phyloP scores from a whole-genome alignment of 2,888 invertebrate species.

The Aphodius granarius region DNA sequence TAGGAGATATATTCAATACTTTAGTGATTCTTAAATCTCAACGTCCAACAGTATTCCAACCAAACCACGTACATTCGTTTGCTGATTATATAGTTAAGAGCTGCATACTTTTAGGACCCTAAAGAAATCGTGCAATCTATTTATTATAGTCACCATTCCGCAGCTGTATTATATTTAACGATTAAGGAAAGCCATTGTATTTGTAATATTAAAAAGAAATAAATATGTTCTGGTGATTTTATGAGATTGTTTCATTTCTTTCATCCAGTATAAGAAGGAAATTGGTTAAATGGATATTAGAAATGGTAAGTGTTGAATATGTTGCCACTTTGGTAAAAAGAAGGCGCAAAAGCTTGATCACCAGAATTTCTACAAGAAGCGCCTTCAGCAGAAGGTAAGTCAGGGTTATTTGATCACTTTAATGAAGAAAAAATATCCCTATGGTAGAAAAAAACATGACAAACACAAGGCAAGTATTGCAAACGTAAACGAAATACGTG shows the following conservation, averaged over 20 bases:
- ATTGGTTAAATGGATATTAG: too few relatives aligned
- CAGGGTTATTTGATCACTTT: too few relatives aligned
- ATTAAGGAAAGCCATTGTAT: slow-evolving; percentile 48
- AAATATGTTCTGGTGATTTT: slow-evolving; percentile 48
- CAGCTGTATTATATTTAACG: slow-evolving; percentile 49
- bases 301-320: too few relatives aligned
- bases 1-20: not conserved
- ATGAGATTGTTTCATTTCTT: not conserved
- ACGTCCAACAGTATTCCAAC: not conserved
- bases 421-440: too few relatives aligned
- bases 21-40: not conserved
- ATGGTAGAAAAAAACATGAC: too few relatives aligned
- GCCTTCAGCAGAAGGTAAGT: too few relatives aligned
- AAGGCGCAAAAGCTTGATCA: too few relatives aligned
- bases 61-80: slow-evolving; percentile 12
- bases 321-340: too few relatives aligned
- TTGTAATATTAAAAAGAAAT: slow-evolving; percentile 52
- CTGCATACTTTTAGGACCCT: slow-evolving; percentile 35
- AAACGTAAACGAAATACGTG: too few relatives aligned
- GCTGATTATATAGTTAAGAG: slow-evolving; percentile 19
- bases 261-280: not conserved
- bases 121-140: slow-evolving; percentile 51
- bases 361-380: too few relatives aligned
- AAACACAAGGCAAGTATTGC: too few relatives aligned
- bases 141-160: slow-evolving; percentile 48